Base-by-base conservation (phyloP, 92 coral and sea anemone species). In the Zoanthus sansibaricus region DNA sequence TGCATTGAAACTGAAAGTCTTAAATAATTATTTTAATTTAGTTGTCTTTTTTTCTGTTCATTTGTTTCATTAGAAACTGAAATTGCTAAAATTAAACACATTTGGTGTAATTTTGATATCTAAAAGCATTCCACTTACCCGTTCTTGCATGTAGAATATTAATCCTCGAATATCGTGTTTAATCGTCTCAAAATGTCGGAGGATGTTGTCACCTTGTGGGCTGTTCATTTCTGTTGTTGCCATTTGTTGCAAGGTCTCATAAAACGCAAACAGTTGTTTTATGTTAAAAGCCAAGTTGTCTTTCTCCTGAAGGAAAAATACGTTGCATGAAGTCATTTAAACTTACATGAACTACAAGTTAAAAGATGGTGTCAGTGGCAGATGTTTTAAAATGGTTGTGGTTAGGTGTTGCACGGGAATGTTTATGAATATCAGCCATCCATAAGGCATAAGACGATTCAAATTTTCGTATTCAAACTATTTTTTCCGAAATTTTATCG, bases 261-360 rank as follows among this genome's bases (percentile, higher is more conserved):
- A 77, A 58, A 77, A 77, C 69, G 16, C 7, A n/a, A 2, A 30
- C 25, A 77, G 70, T 58, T 77, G 83, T 9, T 58, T 69, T 37
- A 58, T 55, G 83, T 55, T 77, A 46, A 77, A 77, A 14, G 83
- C 83, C 70, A 77, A 55, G 15, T 77, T 77, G 25, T 77, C 83
- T 77, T 77, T 55, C 69, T 77, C 70, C 83, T 77, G 30, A 16
- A 31, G 2, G 56, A 30, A 58, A 14, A 31, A 58, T 15, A 31
- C 5, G 0, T 20, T 15, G 10, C 8, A 30, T 30, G 16, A 25
- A 12, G 72, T 37, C 42, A 37, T 20, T 7, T 67, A 67, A 67
- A 47, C 3, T 37, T 37, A 1, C 9, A 6, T 15, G 33, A 31
- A 12, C 3, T 11, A 30, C 7, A 46, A 20, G 2, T 17, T 20